Evolutionary conservation across 2,113 vertebrate genomes (phyloP).

Genomic region (Aspiorhynchus laticeps): DNA sequence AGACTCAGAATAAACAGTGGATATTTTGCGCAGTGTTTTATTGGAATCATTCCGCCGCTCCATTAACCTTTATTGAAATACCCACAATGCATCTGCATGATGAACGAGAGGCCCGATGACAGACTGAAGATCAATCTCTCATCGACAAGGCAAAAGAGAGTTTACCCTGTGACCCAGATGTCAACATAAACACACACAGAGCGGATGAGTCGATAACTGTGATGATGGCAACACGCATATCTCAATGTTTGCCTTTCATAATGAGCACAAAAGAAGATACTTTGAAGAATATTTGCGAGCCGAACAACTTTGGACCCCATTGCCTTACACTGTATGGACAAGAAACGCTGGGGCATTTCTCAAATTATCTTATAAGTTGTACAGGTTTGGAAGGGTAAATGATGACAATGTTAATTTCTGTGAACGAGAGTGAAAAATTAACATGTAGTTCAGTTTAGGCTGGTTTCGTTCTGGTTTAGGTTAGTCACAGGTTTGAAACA

Average conservation of each 20-base stretch:
- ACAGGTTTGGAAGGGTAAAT: too few relatives aligned
- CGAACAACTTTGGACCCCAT: background rate
- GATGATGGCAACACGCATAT: background rate
- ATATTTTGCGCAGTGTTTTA: background rate
- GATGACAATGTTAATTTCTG: too few relatives aligned
- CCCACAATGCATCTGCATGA: slow-evolving; percentile 17
- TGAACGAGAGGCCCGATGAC: background rate
- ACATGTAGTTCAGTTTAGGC: too few relatives aligned
- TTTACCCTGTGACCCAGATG: background rate
- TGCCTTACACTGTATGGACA: background rate
- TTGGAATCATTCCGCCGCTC: background rate
- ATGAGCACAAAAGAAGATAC: background rate
- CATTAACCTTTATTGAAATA: background rate
- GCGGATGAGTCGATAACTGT: too few relatives aligned
- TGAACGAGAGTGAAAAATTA: too few relatives aligned
- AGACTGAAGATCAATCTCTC: background rate
- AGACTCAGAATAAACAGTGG: slow-evolving; percentile 19
- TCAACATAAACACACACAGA: background rate
- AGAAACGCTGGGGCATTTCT: background rate
- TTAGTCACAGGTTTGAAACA: too few relatives aligned
- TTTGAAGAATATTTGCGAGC: background rate
- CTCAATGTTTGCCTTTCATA: background rate
- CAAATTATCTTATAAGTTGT: background rate
- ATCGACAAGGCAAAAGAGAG: background rate
- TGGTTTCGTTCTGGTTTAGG: too few relatives aligned